Evolutionary conservation across 2,797 vertebrate genomes (phyloP).

Genomic region (Carapus acus): DNA sequence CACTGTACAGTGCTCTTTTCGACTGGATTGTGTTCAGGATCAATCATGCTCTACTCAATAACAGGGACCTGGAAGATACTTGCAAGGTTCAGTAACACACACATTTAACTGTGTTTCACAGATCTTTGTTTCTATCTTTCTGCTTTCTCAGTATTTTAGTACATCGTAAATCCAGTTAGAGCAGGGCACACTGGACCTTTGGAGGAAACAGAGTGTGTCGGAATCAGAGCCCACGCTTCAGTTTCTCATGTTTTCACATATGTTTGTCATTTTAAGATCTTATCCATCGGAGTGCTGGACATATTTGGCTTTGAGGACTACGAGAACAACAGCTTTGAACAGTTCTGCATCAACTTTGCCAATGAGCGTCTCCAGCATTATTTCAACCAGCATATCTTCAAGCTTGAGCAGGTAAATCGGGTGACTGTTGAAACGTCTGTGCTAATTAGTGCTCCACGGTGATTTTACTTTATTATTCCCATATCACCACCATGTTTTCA

Average conservation of each 20-base stretch:
- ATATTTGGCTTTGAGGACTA: conserved; percentile 99
- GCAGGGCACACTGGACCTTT: too few relatives aligned
- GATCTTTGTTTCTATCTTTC: too few relatives aligned
- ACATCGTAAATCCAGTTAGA: too few relatives aligned
- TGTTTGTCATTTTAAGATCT: conserved; percentile 71
- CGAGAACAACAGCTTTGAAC: conserved; percentile 98
- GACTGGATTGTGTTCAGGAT: conserved; percentile 99
- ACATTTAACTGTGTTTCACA: not conserved
- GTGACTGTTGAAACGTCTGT: too few relatives aligned
- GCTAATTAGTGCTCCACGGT: too few relatives aligned
- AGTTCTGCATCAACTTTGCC: conserved; percentile 99
- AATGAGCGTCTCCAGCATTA: conserved; percentile 98
- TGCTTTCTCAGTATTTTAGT: too few relatives aligned
- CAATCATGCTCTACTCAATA: conserved; percentile 95
- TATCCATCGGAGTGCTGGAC: conserved; percentile 96
- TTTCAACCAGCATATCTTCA: conserved; percentile 99
- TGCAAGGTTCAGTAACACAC: conserved; percentile 75
- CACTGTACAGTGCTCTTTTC: conserved; percentile 93
- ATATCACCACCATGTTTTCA: too few relatives aligned
- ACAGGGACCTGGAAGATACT: conserved; percentile 86
- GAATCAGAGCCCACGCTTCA: too few relatives aligned
- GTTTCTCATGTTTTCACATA: not conserved
- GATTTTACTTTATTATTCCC: too few relatives aligned
- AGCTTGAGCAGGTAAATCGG: conserved; percentile 86
- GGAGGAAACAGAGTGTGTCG: too few relatives aligned